A percentile compares a stretch with the other conserved stretches of the same genome.
These are phyloP conservation scores for Eupelmus urozonus DNA, from an alignment of 2,888 invertebrate species.

Conservation along the genomic window DNA sequence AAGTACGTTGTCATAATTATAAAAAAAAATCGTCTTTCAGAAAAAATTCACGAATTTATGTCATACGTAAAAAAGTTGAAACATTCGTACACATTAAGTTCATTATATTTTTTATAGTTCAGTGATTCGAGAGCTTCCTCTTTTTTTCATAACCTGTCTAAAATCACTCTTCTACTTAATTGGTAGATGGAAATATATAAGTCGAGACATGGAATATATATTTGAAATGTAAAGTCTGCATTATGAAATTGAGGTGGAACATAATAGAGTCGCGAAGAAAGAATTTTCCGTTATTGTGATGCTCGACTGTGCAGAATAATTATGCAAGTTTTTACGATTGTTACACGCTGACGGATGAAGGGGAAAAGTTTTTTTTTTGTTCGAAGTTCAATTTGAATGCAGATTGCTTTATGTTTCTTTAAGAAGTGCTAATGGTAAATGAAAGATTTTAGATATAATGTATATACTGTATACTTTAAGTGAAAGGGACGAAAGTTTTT, in stretches of 20 bases:
- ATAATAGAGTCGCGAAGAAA: too few relatives aligned
- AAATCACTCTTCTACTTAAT: background rate
- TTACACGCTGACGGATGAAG: background rate
- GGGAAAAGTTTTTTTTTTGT: background rate
- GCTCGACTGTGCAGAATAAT: constrained; percentile 21
- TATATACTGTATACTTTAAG: background rate
- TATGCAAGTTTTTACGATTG: constrained; percentile 20
- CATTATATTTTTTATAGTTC: too few relatives aligned
- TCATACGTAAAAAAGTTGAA: too few relatives aligned
- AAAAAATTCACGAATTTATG: too few relatives aligned
- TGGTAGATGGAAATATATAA: background rate
- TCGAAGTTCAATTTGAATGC: background rate
- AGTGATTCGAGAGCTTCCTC: too few relatives aligned
- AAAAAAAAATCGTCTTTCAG: too few relatives aligned
- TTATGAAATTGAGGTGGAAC: too few relatives aligned
- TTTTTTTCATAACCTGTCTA: too few relatives aligned
- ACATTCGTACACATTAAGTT: too few relatives aligned
- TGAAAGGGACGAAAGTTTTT: background rate
- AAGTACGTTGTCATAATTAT: too few relatives aligned
- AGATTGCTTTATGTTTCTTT: background rate
- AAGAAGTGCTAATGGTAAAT: background rate
- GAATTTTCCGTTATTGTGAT: background rate
- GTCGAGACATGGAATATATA: background rate
- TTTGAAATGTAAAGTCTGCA: background rate
- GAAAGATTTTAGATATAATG: background rate